Evolutionary conservation across 2,113 vertebrate species (phyloP), one percentile per base, ranked within the genome.

Genomic region (Seriola aureovittata): DNA sequence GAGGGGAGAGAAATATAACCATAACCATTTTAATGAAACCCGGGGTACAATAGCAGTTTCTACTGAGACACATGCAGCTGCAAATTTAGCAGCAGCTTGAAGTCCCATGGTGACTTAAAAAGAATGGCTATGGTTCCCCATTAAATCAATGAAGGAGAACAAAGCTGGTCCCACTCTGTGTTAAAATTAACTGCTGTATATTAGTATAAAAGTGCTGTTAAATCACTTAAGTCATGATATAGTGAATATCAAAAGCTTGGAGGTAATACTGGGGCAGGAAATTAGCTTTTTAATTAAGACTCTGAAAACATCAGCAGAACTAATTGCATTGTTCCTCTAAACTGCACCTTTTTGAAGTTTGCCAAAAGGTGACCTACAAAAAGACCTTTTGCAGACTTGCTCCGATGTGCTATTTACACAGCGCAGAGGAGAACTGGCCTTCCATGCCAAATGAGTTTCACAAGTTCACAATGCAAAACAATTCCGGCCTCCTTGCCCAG

Each of bases 21-120:
- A 63, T 55, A 58, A 54, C 1, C 0, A 21, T 58, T 75, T 71
- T 60, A 75, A 68, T 88, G 48, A 75, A 71, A 85, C 42, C 34
- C 23, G 21, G 63, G 10, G 29, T 13, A 57, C 29, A 46, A 21
- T 36, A 4, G 42, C 42, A 25, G 17, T 48, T 66, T 54, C 62
- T 38, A 2, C 21, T 59, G 52, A 63, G 4, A 71, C 10, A 44
- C 14, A 36, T 29, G 60, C 25, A 44, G 60, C 0, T 52, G 46
- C 62, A 70, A 14, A 85, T 80, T 69, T n/a, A 16, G 25, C 9
- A 73, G 36, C 34, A 78, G 40, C 40, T 17, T 64, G 32, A 58
- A 11, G 25, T 80, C 59, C 50, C 10, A 1, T 4, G 23, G 55
- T 23, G 69, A 48, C 9, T 52, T 65, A 13, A 25, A 77, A 76